These are phyloP conservation scores for Dasyprocta punctata DNA, from an alignment of 2,113 vertebrate species.

Conservation along the genomic window DNA sequence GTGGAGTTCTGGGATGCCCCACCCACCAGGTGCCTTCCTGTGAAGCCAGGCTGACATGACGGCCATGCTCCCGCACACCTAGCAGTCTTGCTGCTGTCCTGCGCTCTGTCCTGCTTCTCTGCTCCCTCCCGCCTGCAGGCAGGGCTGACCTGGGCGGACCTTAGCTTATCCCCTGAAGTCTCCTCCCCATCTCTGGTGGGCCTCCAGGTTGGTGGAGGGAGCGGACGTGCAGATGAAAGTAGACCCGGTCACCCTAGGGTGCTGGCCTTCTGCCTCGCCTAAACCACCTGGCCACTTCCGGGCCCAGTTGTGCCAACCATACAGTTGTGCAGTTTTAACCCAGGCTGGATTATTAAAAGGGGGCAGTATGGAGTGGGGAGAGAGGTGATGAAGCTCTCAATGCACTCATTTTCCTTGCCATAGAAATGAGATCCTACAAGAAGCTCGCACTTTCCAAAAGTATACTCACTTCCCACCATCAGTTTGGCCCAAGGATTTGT, in stretches of 20 bases:
- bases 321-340: background rate
- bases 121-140: background rate
- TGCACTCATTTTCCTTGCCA: background rate
- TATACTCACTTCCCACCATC: background rate
- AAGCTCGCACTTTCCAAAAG: background rate
- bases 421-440: background rate
- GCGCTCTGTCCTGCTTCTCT: background rate
- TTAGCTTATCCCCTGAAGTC: background rate
- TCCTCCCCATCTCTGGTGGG: background rate
- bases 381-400: background rate
- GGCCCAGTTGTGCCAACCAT: background rate
- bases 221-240: background rate
- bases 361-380: background rate
- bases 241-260: background rate
- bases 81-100: background rate
- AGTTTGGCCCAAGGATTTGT: background rate
- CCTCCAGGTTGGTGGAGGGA: background rate
- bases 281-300: background rate
- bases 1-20: background rate
- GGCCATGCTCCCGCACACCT: background rate
- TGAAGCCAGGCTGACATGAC: background rate
- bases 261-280: background rate
- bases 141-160: background rate
- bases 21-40: too few relatives aligned
- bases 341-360: background rate